Evolutionary conservation across 2,797 vertebrate species (phyloP).

Genomic region (Pseudochirops cupreus): DNA sequence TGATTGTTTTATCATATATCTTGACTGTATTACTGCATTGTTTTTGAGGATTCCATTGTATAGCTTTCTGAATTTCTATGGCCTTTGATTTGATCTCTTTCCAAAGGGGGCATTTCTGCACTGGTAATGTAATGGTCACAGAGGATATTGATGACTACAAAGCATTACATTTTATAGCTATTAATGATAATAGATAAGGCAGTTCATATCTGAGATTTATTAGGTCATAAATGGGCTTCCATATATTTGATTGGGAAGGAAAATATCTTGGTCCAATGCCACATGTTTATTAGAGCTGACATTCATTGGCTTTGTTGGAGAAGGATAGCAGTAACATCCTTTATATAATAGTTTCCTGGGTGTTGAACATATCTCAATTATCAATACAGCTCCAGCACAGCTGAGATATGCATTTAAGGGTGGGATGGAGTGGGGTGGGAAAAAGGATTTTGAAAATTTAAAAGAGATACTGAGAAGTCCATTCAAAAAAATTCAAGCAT

Average conservation of each 20-base stretch:
- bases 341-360: neutral
- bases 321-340: neutral
- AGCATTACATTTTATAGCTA: conserved; percentile 77
- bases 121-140: conserved; percentile 66
- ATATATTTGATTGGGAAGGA: conserved; percentile 77
- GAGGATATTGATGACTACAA: conserved; percentile 72
- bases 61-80: conserved; percentile 70
- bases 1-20: conserved; percentile 80
- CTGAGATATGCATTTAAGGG: neutral
- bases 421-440: neutral
- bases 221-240: conserved; percentile 75
- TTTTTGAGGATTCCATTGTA: conserved; percentile 73
- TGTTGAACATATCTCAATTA: neutral
- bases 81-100: conserved; percentile 72
- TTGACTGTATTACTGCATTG: conserved; percentile 56
- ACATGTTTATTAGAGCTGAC: conserved; percentile 56
- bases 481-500: neutral
- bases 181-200: conserved; percentile 78
- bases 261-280: conserved; percentile 71
- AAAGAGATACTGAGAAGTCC: neutral
- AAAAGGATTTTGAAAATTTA: neutral
- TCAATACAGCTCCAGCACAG: neutral
- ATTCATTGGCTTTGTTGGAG: conserved; percentile 60
- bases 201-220: conserved; percentile 82
- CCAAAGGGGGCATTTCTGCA: conserved; percentile 67